phyloP scores from a whole-genome alignment of 2,113 vertebrate genomes.

The Tachysurus fulvidraco region DNA sequence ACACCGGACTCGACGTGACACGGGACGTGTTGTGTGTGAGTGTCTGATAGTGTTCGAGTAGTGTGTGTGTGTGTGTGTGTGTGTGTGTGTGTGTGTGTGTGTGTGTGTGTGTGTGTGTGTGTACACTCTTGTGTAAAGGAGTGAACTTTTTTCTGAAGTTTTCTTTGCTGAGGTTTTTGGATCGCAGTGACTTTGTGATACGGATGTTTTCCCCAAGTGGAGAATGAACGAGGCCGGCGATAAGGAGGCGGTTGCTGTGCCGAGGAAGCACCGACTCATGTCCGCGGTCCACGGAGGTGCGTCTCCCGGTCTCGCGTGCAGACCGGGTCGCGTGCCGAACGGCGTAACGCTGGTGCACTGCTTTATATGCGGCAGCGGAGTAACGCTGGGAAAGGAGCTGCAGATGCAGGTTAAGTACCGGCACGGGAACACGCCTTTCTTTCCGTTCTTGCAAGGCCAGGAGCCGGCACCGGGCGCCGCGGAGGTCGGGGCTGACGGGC shows the following conservation, averaged over 20 bases:
- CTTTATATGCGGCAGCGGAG: constrained; percentile 89
- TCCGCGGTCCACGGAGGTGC: constrained; percentile 75
- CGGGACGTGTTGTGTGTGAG: neutral
- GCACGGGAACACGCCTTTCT: constrained; percentile 79
- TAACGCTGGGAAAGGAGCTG: constrained; percentile 83
- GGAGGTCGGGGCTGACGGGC: constrained; percentile 80
- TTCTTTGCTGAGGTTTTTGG: constrained; percentile 64
- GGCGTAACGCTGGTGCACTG: constrained; percentile 78
- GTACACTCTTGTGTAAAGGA: neutral
- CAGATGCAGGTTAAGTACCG: constrained; percentile 79
- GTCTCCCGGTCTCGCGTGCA: constrained; percentile 65
- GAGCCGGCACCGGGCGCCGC: constrained; percentile 92
- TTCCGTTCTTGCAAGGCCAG: constrained; percentile 91
- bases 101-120: neutral
- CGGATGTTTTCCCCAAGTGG: constrained; percentile 56
- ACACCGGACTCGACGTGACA: constrained; percentile 35
- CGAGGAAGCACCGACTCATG: constrained; percentile 90
- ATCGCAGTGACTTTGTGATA: constrained; percentile 52
- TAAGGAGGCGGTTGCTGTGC: constrained; percentile 73
- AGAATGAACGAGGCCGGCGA: constrained; percentile 71
- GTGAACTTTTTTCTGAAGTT: constrained; percentile 45
- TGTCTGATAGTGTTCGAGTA: neutral
- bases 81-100: neutral
- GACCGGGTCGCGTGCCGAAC: constrained; percentile 65
- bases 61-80: neutral